Percentiles rank a stretch among this genome's conserved stretches.
Conservation (phyloP, 2,888 invertebrate genomes). For the Anaspis maculata region DNA sequence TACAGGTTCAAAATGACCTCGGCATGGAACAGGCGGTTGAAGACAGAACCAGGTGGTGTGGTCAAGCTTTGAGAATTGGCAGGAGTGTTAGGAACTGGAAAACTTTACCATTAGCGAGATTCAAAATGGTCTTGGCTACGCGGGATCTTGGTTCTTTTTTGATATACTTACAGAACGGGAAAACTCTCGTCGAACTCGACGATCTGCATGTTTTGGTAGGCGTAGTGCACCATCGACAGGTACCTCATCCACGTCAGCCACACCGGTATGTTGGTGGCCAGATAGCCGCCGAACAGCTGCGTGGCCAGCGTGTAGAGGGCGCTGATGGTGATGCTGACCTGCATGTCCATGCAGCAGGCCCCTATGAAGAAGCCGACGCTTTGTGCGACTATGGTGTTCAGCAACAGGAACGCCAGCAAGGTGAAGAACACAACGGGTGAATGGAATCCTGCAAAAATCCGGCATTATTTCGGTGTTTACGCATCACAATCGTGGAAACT, state of each 20-base stretch:
- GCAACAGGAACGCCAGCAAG: constrained; percentile 57
- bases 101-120: background rate
- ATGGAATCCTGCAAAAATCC: constrained; percentile 41
- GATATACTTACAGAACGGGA: constrained; percentile 60
- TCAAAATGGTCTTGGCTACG: too few species aligned
- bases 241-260: constrained; percentile 69
- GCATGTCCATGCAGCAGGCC: constrained; percentile 67
- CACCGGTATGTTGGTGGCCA: constrained; percentile 63
- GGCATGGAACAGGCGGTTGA: too few species aligned
- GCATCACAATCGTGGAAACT: constrained; percentile 2
- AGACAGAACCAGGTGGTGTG: too few species aligned
- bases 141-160: too few species aligned
- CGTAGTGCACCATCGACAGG: constrained; percentile 70
- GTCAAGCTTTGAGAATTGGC: too few species aligned
- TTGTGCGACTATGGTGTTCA: constrained; percentile 68
- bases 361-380: constrained; percentile 74
- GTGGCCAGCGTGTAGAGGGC: constrained; percentile 69
- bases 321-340: constrained; percentile 68
- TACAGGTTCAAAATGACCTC: too few species aligned
- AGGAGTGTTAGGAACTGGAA: too few species aligned
- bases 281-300: constrained; percentile 67
- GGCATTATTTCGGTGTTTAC: background rate
- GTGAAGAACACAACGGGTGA: constrained; percentile 59
- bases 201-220: constrained; percentile 74
- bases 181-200: constrained; percentile 65